Base-by-base conservation (phyloP, 2,113 vertebrate genomes). In the Hypocryptadius cinnamomeus region DNA sequence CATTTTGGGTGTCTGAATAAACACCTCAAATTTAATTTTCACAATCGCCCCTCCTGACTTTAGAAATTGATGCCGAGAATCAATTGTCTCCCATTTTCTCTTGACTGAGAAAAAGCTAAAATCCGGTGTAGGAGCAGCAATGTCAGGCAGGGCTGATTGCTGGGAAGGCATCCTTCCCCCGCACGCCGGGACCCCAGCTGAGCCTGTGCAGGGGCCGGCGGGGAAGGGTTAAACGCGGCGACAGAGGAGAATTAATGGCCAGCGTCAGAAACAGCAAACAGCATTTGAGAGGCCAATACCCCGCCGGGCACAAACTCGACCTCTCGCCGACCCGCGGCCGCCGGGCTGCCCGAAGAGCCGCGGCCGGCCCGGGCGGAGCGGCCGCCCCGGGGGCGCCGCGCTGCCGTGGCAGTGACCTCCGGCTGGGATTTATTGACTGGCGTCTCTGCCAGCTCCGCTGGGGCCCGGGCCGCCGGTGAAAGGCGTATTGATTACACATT, bases 401-500 rank as follows among this genome's bases (percentile, higher is more conserved):
- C 88, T 95, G 65, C 88, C 17, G 45, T 89, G 90, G 89, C 87
- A 8, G 47, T 79, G 95, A 95, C 94, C 92, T 83, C 89, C 8
- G 30, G 81, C 79, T 5, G 20, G 65, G 93, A 92, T 95, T 94
- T 79, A 97, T 94, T 57, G 89, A 92, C 82, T 20, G 85, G 59
- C 57, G 64, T 45, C 91, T 86, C 87, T 44, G 86, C 59, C 69
- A 19, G 85, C 90, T 72, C 96, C 94, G 11, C 61, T 42, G 94
- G 63, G 90, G 82, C 94, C 79, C 93, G 11, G 96, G 76, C 45
- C 22, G 28, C 71, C n/a, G 4, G 40, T 80, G 92, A 94, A 95
- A 96, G 92, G 88, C 86, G 56, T 94, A 97, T 97, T 94, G 97
- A 97, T 97, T 92, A 94, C 90, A 87, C 92, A 95, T 95, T 90